Base-by-base conservation (phyloP, 2,888 invertebrate species). In the Zygothrica quintamaculata region DNA sequence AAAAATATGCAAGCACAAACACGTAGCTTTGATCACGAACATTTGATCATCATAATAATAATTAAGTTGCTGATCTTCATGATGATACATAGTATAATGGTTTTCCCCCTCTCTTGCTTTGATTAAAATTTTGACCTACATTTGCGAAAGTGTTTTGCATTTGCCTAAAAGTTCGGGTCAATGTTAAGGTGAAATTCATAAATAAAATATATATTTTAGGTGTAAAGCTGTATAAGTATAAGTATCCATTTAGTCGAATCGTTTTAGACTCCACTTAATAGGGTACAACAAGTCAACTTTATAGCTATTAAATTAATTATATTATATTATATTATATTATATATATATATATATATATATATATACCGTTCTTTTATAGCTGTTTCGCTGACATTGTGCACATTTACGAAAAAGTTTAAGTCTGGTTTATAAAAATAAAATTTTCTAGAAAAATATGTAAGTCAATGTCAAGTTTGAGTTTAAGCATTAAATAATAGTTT, bases 381-480 rank as follows among this genome's bases (percentile, higher is more conserved):
- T 9, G 1, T 7, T 2, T 26, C 9, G 4, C 7, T 29, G 29
- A 1, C 7, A 8, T 7, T 29, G 29, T 29, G 26, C 8, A 47
- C 39, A 48, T 66, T 51, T 55, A 55, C 51, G 34, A 25, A 58
- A 58, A 7, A 12, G 5, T 22, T 33, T 46, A 29, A 18, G 29
- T 25, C 12, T 25, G 36, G 15, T 11, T 8, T 18, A 18, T 6
- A 22, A 36, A 12, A 26, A 31, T 64, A 15, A 60, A 53, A 51
- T 29, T n/a, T 52, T 40, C 51, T 37, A 4, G 1, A 56, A 50
- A 66, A 50, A 66, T 70, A 76, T 77, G 62, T 72, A 70, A 80
- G 80, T 77, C 80, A 80, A 80, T 80, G 80, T 76, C 80, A 79
- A 67, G 64, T 26, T n/a, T n/a, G n/a, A n/a, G n/a, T n/a, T n/a